Evolutionary conservation across 2,888 invertebrate species (phyloP), one percentile per base, ranked within the genome.

Genomic region (Papilio protenor): DNA sequence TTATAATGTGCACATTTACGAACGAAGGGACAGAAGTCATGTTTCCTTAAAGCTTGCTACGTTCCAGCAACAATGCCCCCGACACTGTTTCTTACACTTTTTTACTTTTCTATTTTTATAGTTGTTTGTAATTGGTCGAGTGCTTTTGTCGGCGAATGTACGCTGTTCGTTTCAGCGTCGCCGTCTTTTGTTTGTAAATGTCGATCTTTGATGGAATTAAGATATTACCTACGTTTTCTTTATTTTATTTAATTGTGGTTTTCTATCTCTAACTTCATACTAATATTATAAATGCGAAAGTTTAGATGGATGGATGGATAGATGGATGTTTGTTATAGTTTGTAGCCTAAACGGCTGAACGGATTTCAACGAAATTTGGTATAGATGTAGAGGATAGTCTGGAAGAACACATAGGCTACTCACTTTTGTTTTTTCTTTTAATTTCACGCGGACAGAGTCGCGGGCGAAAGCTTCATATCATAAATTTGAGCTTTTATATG

Each of bases 31-130:
- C 85, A 84, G 84, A 82, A 84, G 84, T 87, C 88, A 88, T 90
- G 90, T 90, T 88, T 90, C 86, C 87, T 87, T 87, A 87, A 88
- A 86, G 83, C 80, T 80, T 81, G 80, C 78, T 75, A 74, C 80
- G 81, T 81, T 75, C 82, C 79, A 80, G 80, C 86, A 85, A 88
- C 85, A 85, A 86, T 88, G 82, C 85, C 82, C 81, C 84, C 82
- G 87, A 86, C 89, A 86, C 87, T 86, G 83, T 82, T 75, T 59
- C 84, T 87, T 88, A 85, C 87, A 85, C 77, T 76, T 81, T 83
- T 81, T 83, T 83, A 77, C 79, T 77, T 80, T 82, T 77, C 79
- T 81, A 79, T 82, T 81, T 80, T 79, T 80, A 76, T 79, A 75
- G 79, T 80, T 80, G 72, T 80, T 81, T 79, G 80, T 80, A 82